These are phyloP conservation scores for Cataglyphis livida DNA, from an alignment of 2,888 invertebrate genomes.

Conservation along the genomic window DNA sequence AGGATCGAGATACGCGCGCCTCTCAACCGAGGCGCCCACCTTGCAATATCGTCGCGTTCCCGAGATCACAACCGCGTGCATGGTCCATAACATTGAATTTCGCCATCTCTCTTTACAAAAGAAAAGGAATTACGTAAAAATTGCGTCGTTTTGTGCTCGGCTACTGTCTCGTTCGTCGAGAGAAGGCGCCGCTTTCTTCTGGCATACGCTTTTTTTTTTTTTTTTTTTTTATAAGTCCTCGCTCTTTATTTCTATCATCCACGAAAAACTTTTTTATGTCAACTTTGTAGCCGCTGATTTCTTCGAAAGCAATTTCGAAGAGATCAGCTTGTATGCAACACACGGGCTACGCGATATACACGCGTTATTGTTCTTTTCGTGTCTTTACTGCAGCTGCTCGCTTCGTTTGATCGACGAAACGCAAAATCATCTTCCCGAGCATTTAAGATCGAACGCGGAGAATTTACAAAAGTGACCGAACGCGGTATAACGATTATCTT, in stretches of 20 bases:
- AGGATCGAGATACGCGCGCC: constrained; percentile 55
- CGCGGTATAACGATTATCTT: constrained; percentile 38
- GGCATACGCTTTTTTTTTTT: not conserved
- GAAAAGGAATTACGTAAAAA: constrained; percentile 30
- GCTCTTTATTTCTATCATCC: constrained; percentile 37
- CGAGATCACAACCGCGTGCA: constrained; percentile 24
- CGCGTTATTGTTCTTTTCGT: constrained; percentile 27
- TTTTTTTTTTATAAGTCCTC: constrained; percentile 27
- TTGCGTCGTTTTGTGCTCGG: constrained; percentile 9
- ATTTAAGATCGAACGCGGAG: constrained; percentile 27
- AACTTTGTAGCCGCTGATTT: constrained; percentile 45
- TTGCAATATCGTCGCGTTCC: constrained; percentile 56
- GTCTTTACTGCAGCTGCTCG: constrained; percentile 32
- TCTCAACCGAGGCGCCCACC: constrained; percentile 66
- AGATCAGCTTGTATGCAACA: constrained; percentile 22
- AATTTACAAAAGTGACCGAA: constrained; percentile 36
- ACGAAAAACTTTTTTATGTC: constrained; percentile 40
- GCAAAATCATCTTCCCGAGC: constrained; percentile 48
- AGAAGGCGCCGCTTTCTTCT: not conserved
- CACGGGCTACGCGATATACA: not conserved
- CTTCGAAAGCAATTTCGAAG: constrained; percentile 40
- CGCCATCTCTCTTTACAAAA: constrained; percentile 41
- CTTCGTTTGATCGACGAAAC: constrained; percentile 55
- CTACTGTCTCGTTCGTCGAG: not conserved
- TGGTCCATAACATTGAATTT: constrained; percentile 38